Base-by-base conservation (phyloP, 2,797 vertebrate species). In the Luscinia luscinia region DNA sequence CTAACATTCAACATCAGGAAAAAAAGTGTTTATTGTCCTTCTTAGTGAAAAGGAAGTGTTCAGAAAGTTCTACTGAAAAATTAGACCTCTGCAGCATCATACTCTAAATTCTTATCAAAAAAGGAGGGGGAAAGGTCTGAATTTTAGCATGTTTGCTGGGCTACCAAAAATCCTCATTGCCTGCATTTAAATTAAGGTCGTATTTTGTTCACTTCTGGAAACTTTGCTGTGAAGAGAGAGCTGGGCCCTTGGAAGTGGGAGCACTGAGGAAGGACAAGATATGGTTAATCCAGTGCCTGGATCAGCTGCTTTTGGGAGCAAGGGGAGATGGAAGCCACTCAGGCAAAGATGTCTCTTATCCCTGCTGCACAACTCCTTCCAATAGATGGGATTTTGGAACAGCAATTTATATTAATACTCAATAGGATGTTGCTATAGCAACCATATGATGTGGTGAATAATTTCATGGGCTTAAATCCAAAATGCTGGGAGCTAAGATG, bases 341-440 rank as follows among this genome's bases (percentile, higher is more conserved):
- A 73, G 43, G 13, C 27, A 20, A 34, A 64, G 58, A 41, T 55
- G 58, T 34, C 32, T 85, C 46, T 69, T 26, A 3, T 15, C 26
- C 28, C 45, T 81, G 49, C 58, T 82, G 78, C 43, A 66, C 38
- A 68, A 5, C 26, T 92, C 75, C 46, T 93, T 72, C 58, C 78
- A 75, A 30, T 40, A 28, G 30, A 78, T 67, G 66, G 79, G 84
- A 88, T 95, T 81, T 88, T 20, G 91, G 94, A 90, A 52, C 49
- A 43, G 80, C 36, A 43, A 75, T 90, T 93, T 95, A 76, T 95
- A 95, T 95, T 95, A 94, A 93, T 92, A 72, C 84, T 89, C 79
- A 85, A 96, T 96, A 91, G 67, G 79, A 9, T 61, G 92, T 96
- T 92, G 73, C 95, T 79, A 91, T 96, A 77, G 94, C 66, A 96